These are phyloP conservation scores for Argynnis bischoffii DNA, from an alignment of 2,888 invertebrate species.

Conservation along the genomic window DNA sequence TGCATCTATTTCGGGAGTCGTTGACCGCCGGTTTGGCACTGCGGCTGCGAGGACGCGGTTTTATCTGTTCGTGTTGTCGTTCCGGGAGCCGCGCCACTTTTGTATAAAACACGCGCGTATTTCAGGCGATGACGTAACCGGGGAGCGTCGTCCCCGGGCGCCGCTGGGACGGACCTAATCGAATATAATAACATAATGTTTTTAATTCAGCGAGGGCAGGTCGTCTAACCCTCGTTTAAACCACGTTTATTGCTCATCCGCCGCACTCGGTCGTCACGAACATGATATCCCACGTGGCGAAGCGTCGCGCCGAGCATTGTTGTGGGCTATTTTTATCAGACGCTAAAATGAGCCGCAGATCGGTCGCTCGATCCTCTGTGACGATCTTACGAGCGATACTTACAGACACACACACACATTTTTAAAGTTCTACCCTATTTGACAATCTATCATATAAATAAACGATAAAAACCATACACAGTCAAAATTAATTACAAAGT, in stretches of 20 bases:
- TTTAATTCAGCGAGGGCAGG: conserved; percentile 62
- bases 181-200: conserved; percentile 61
- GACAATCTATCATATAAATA: no score
- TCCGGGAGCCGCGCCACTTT: conserved; percentile 49
- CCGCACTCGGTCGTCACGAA: conserved; percentile 50
- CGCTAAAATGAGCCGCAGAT: conserved; percentile 39
- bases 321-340: conserved; percentile 42
- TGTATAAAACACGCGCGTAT: conserved; percentile 55
- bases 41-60: conserved; percentile 50
- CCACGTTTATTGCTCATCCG: conserved; percentile 56
- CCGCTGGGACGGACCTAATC: conserved; percentile 57
- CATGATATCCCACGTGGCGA: conserved; percentile 42
- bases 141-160: conserved; percentile 53
- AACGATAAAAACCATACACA: no score
- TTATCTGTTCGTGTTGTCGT: conserved; percentile 55
- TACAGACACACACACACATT: neutral
- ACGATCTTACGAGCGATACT: conserved; percentile 8
- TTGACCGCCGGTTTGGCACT: conserved; percentile 75
- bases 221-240: conserved; percentile 46
- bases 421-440: neutral
- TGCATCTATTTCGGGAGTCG: conserved; percentile 81
- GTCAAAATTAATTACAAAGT: no score
- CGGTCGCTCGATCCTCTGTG: conserved; percentile 28
- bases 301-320: conserved; percentile 38
- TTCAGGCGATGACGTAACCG: conserved; percentile 65